Percentiles rank a stretch among this genome's conserved stretches.
Evolutionary conservation across 2,888 invertebrate species (phyloP).

Genomic region (Andrena fulva): DNA sequence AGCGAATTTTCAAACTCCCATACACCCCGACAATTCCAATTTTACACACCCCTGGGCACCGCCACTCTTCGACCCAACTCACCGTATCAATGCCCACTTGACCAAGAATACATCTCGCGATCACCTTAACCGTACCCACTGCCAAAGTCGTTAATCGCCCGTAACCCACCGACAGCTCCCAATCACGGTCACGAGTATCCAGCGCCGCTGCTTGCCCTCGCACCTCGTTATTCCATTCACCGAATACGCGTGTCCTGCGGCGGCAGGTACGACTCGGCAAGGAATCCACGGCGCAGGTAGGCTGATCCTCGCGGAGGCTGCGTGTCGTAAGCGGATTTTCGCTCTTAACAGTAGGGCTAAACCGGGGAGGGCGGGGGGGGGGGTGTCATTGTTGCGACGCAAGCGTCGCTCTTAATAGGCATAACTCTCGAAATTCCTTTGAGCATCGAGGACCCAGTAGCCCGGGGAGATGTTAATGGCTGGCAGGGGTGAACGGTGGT

Average conservation of each 20-base stretch:
- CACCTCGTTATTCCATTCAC: neutral
- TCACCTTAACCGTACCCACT: neutral
- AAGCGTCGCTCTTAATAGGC: conserved; percentile 59
- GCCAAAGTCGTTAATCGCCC: neutral
- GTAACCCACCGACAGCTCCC: neutral
- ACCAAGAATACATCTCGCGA: neutral
- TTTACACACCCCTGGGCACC: no score
- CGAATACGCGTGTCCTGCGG: neutral
- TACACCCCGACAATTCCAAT: no score
- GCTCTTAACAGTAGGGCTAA: conserved; percentile 59
- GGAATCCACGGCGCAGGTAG: conserved; percentile 24
- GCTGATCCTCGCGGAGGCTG: conserved; percentile 36
- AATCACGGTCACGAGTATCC: neutral
- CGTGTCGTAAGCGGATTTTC: conserved; percentile 69
- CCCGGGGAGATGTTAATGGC: conserved; percentile 46
- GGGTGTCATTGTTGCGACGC: conserved; percentile 56
- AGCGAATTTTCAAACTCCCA: no score
- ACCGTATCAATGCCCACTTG: neutral
- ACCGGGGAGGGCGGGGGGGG: neutral
- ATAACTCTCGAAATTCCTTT: conserved; percentile 56
- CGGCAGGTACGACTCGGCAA: conserved; percentile 5
- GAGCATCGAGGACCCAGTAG: conserved; percentile 6
- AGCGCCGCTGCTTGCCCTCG: neutral
- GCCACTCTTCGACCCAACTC: neutral
- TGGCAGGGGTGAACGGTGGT: conserved; percentile 23